These are phyloP conservation scores for Tipula confusa DNA, from an alignment of 2,888 invertebrate species.

Conservation along the genomic window DNA sequence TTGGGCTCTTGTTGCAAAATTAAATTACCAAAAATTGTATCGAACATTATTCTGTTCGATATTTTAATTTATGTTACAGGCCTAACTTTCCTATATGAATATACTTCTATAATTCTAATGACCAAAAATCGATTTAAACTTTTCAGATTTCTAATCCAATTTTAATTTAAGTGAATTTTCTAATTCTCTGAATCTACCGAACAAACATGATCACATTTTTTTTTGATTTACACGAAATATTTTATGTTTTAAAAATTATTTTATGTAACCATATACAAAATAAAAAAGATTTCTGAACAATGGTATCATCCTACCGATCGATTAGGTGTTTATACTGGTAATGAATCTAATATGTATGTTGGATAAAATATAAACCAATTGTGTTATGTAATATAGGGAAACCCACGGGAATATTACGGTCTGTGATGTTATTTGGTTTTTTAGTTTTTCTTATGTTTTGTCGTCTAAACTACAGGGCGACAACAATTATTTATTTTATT, in stretches of 20 bases:
- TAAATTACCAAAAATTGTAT: not conserved
- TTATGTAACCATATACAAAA: too few species aligned
- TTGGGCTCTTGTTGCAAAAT: not conserved
- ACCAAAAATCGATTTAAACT: not conserved
- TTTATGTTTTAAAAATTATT: too few species aligned
- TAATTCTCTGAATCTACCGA: not conserved
- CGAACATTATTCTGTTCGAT: not conserved
- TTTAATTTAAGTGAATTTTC: slow-evolving; percentile 20
- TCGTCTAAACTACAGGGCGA: not conserved
- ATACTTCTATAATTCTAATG: not conserved
- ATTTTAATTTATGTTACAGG: not conserved
- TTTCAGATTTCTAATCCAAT: not conserved
- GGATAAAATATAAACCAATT: not conserved
- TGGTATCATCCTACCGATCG: not conserved
- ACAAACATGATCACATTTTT: not conserved
- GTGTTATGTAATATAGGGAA: not conserved
- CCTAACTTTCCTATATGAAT: not conserved
- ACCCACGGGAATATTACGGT: not conserved
- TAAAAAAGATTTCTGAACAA: too few species aligned
- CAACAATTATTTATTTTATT: not conserved
- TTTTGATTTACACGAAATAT: too few species aligned
- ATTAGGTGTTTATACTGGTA: not conserved
- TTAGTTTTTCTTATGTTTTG: not conserved
- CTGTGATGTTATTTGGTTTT: not conserved
- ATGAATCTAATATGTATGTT: not conserved